Base-by-base conservation (phyloP, 2,888 invertebrate species). In the Choreutis nemorana region DNA sequence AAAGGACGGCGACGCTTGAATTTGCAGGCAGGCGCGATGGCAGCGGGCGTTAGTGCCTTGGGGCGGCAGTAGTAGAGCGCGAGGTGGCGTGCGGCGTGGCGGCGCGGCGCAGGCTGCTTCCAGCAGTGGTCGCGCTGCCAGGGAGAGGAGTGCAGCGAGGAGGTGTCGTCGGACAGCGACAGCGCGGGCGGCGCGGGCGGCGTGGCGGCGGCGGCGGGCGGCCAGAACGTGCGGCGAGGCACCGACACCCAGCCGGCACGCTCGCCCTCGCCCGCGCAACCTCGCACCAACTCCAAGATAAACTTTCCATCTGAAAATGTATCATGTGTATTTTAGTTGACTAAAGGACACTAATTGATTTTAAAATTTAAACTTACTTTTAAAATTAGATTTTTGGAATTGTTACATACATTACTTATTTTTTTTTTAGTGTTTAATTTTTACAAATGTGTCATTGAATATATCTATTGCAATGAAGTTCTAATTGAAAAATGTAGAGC, bases 81-180 rank as follows among this genome's bases (percentile, higher is more conserved):
- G 77, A 90, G 80, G 73, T 89, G 87, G 57, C 84, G 86, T 57
- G 89, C 87, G 41, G 87, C 78, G 61, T 87, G 85, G 42, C 85
- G 85, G 48, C 87, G 85, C 33, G 92, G 92, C 42, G 84, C 81
- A 40, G 86, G 78, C 68, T 92, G 92, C 68, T 92, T 92, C 91
- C 92, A 93, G 60, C 89, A 89, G 73, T 91, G 91, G 70, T 93
- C 92, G 48, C 92, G 84, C 72, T 91, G 90, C 90, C 92, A 92
- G 37, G 92, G 93, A 53, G 92, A 93, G 44, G 92, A 92, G 66
- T 92, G 91, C 59, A 93, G 85, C 42, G 92, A 93, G 57, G 90
- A 91, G 77, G 91, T 93, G 72, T 93, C 93, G 81, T 93, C 93
- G 53, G 92, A 91, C 72, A 90, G 90, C 75, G 90, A 91, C 63